Evolutionary conservation across 2,797 vertebrate species (phyloP), one percentile per base, ranked within the genome.

Genomic region (Phoebastria nigripes): DNA sequence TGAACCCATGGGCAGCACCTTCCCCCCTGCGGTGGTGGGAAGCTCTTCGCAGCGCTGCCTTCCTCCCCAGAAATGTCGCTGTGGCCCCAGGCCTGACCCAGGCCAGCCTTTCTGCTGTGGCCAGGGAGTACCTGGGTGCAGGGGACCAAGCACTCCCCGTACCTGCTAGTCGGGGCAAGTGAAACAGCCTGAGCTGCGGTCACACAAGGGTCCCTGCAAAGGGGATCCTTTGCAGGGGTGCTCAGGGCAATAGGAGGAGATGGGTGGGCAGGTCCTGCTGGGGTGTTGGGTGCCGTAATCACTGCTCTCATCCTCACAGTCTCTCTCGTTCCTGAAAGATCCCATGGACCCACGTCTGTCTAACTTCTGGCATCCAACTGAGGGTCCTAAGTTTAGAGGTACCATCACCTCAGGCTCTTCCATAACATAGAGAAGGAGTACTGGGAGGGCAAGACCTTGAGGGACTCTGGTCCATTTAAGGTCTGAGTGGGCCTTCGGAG

Each of bases 261-360:
- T 17, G 15, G 41, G 20, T 7, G 9, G 18, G 29, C 55, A 81
- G 31, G 31, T 59, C 31, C 25, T 56, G 31, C 26, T 39, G 31
- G 5, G 6, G 1, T 49, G 11, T 52, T 6, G 1, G 29, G 44
- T 81, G 13, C 44, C 14, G 1, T 2, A 35, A 25, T 12, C 20
- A 24, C 39, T 31, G 9, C 31, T 70, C 3, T 82, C 15, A 11
- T 17, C 28, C 62, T 90, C n/a, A 52, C 13, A 20, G 15, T 28
- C n/a, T 41, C 47, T 72, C 33, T 87, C 2, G 1, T 44, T 86
- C 78, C 46, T 70, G 13, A 7, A 26, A 81, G 56, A 58, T 81
- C 25, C 20, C 15, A 18, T 4, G 16, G 39, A 51, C 5, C 12
- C 12, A 6, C 0, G 0, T 42, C 51, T 80, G 6, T 51, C n/a